Evolutionary conservation across 2,888 invertebrate species (phyloP).

Genomic region (Stenolophus ochropezus): DNA sequence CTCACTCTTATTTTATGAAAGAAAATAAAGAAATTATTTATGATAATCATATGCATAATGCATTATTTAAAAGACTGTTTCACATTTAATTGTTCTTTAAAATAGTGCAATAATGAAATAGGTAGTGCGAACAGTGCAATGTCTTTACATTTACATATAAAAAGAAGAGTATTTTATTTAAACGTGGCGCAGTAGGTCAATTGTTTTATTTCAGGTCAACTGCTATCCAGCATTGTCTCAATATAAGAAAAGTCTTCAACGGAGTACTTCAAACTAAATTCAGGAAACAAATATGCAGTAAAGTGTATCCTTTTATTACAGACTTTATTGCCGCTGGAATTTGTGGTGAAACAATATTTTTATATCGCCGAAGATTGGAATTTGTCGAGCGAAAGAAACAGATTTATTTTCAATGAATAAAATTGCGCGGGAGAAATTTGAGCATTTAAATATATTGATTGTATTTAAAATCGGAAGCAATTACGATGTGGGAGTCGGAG

Average conservation of each 20-base stretch:
- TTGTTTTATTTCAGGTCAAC: neutral
- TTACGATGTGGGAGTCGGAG: neutral
- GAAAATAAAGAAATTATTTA: too few species aligned
- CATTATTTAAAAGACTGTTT: too few species aligned
- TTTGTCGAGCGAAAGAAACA: neutral
- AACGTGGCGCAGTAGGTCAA: neutral
- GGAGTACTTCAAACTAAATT: neutral
- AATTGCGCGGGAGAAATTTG: neutral
- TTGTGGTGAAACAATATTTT: neutral
- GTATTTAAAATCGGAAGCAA: slow-evolving; percentile 9
- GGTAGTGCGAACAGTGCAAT: too few species aligned
- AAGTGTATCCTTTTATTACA: neutral
- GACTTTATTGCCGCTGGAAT: neutral
- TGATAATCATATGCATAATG: too few species aligned
- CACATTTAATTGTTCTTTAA: too few species aligned
- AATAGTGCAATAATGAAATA: too few species aligned
- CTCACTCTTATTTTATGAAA: too few species aligned
- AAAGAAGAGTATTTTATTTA: neutral
- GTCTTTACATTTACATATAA: too few species aligned
- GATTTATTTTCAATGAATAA: slow-evolving; percentile 35
- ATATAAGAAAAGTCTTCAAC: neutral
- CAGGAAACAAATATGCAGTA: neutral
- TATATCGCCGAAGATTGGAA: slow-evolving; percentile 19
- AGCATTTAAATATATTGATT: slow-evolving; percentile 26
- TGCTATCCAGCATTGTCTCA: neutral